These are phyloP conservation scores for Illadopsis cleaveri DNA, from an alignment of 2,113 vertebrate species.

Conservation along the genomic window DNA sequence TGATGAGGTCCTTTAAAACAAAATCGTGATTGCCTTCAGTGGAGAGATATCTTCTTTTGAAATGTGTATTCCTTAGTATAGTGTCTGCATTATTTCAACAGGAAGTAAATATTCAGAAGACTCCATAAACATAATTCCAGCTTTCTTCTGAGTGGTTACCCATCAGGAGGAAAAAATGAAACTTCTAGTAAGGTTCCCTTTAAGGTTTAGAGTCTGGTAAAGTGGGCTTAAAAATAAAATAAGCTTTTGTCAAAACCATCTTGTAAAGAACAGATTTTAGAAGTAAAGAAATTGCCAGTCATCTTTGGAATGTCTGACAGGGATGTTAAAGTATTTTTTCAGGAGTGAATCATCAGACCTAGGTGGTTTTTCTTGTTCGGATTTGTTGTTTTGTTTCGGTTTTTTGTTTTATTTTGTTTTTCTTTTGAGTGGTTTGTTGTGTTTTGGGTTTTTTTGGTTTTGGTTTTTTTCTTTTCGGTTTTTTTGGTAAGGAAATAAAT, in stretches of 20 bases:
- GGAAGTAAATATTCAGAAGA: conserved; percentile 54
- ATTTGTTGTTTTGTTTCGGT: too few species aligned
- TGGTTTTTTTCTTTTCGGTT: not conserved
- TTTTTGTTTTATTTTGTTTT: not conserved
- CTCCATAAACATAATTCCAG: conserved; percentile 51
- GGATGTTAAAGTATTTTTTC: not conserved
- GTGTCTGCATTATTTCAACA: conserved; percentile 20
- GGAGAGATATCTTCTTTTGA: not conserved
- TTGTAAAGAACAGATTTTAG: not conserved
- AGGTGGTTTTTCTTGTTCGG: not conserved
- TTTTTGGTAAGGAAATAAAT: not conserved
- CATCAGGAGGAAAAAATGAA: not conserved
- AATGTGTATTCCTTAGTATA: conserved; percentile 11
- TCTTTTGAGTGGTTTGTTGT: too few species aligned
- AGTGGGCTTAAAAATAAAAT: conserved; percentile 48
- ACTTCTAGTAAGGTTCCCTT: conserved; percentile 38
- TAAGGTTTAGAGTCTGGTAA: conserved; percentile 38
- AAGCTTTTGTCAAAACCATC: conserved; percentile 13
- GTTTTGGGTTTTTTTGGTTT: not conserved
- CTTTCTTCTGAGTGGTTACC: conserved; percentile 36
- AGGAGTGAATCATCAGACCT: not conserved
- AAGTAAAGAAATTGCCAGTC: not conserved
- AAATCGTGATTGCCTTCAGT: not conserved
- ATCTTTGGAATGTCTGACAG: not conserved
- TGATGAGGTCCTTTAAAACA: not conserved